Evolutionary conservation across 2,888 invertebrate species (phyloP).

Genomic region (Drosophila helvetica): DNA sequence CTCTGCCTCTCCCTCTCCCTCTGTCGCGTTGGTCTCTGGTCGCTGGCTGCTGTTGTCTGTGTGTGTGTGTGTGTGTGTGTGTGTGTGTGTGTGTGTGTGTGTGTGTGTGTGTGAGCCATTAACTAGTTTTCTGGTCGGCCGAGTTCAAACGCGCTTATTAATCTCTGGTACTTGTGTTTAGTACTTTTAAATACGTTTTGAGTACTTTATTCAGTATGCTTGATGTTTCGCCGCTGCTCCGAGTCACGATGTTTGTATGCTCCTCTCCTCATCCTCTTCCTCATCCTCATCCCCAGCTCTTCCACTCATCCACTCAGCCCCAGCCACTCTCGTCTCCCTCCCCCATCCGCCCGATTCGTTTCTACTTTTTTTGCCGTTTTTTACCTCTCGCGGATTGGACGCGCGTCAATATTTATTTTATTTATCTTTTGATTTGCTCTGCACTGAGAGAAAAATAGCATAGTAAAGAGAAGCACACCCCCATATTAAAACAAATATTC

Average conservation of each 20-base stretch:
- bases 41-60: background rate
- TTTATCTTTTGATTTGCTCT: slow-evolving; percentile 28
- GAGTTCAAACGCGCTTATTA: slow-evolving; percentile 83
- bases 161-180: slow-evolving; percentile 80
- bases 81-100: slow-evolving; percentile 24
- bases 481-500: too few species aligned
- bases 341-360: slow-evolving; percentile 1
- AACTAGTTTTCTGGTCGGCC: slow-evolving; percentile 82
- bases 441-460: background rate
- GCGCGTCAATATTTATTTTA: slow-evolving; percentile 47
- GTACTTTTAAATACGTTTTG: slow-evolving; percentile 81
- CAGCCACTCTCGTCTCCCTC: slow-evolving; percentile 19
- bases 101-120: slow-evolving; percentile 54
- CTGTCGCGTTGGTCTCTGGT: background rate
- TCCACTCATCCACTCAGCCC: background rate
- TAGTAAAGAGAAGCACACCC: too few species aligned
- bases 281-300: slow-evolving; percentile 4
- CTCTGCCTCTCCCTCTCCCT: background rate
- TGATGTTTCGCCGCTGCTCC: slow-evolving; percentile 79
- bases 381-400: slow-evolving; percentile 43
- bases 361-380: background rate
- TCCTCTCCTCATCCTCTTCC: too few species aligned
- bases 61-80: background rate
- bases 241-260: slow-evolving; percentile 67
- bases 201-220: slow-evolving; percentile 81